phyloP scores from a whole-genome alignment of 2,888 invertebrate species.

The Villa cingulata region DNA sequence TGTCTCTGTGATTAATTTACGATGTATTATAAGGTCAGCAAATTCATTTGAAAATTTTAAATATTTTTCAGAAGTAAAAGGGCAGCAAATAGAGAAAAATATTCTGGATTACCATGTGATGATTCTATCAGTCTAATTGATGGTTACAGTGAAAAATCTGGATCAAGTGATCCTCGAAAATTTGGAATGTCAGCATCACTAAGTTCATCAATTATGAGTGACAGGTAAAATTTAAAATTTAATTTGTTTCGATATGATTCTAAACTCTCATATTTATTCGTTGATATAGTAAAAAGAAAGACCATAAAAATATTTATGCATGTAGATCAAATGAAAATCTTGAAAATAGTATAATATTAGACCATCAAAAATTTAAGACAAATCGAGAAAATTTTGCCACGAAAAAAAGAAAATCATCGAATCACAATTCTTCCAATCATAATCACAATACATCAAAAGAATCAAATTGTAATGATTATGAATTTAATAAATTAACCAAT shows the following conservation, averaged over 20 bases:
- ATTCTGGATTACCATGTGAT: constrained; percentile 31
- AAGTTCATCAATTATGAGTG: constrained; percentile 23
- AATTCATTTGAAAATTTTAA: too few relatives aligned
- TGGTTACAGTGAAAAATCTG: constrained; percentile 13
- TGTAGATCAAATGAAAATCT: too few relatives aligned
- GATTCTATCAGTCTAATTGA: constrained; percentile 20
- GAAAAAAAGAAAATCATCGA: too few relatives aligned
- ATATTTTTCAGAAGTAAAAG: constrained; percentile 38
- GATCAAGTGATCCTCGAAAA: constrained; percentile 9
- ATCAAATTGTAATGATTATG: too few relatives aligned
- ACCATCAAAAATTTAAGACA: too few relatives aligned
- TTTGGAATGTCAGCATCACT: constrained; percentile 24
- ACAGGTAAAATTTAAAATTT: constrained; percentile 20
- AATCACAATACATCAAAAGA: too few relatives aligned
- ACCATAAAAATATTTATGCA: not conserved
- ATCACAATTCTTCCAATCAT: too few relatives aligned
- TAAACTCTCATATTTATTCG: not conserved
- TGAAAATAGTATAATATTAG: too few relatives aligned
- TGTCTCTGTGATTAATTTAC: not conserved
- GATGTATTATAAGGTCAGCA: too few relatives aligned
- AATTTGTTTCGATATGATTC: too few relatives aligned
- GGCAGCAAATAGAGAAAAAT: constrained; percentile 53
- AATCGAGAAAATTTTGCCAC: too few relatives aligned
- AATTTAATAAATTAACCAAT: too few relatives aligned
- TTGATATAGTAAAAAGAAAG: not conserved